Evolutionary conservation across 30 jellyfish, hydroid and myxozoan species (phyloP).

Genomic region (Cassiopea andromeda): DNA sequence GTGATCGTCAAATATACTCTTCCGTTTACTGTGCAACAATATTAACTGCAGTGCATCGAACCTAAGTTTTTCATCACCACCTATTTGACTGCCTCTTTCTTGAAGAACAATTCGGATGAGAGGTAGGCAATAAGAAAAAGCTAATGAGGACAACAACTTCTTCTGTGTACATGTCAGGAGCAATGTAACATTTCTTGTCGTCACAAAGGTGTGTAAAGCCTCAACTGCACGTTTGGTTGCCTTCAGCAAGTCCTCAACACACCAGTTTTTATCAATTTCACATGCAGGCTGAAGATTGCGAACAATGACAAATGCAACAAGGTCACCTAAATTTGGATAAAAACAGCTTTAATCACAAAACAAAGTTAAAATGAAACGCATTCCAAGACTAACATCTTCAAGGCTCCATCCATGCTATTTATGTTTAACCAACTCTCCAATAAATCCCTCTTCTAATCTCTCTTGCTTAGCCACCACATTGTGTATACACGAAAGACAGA

Average conservation of each 20-base stretch:
- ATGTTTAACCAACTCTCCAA: no score
- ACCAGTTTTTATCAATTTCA: slow-evolving; percentile 75
- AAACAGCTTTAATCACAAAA: not conserved
- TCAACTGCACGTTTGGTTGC: slow-evolving; percentile 68
- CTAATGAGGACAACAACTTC: slow-evolving; percentile 71
- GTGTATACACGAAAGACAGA: no score
- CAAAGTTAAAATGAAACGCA: not conserved
- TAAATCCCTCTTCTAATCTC: no score
- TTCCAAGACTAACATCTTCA: no score
- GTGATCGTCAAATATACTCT: not conserved
- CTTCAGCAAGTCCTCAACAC: slow-evolving; percentile 59
- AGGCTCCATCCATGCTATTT: no score
- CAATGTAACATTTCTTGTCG: slow-evolving; percentile 73
- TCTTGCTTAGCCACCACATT: no score
- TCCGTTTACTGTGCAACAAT: slow-evolving; percentile 69
- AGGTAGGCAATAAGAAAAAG: slow-evolving; percentile 83
- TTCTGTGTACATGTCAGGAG: slow-evolving; percentile 82
- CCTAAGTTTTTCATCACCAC: slow-evolving; percentile 62
- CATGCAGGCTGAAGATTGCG: slow-evolving; percentile 78
- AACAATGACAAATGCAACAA: slow-evolving; percentile 73
- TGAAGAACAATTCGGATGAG: slow-evolving; percentile 65
- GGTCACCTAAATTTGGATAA: slow-evolving; percentile 54
- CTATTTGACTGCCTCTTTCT: slow-evolving; percentile 71
- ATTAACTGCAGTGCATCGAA: slow-evolving; percentile 77
- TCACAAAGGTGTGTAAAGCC: slow-evolving; percentile 65